Evolutionary conservation across 2,797 vertebrate genomes (phyloP), one percentile per base, ranked within the genome.

Genomic region (Sciurus carolinensis): DNA sequence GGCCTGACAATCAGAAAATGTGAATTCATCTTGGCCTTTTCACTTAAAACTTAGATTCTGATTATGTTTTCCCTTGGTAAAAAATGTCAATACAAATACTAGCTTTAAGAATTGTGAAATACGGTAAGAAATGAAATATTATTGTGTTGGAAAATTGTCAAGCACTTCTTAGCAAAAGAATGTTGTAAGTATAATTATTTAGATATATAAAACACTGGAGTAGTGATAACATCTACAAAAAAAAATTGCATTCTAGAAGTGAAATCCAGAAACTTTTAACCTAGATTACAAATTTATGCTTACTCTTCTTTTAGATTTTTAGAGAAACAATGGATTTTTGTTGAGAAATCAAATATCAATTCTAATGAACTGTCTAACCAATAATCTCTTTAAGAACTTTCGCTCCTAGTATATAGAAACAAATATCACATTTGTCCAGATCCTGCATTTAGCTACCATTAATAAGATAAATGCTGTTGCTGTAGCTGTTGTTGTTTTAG

Each of bases 291-390:
- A 89, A 6, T 11, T 5, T 52, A 5, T 59, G 44, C 10, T 66
- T 91, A 85, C 4, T 67, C 3, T 85, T 3, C 12, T 76, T 84
- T 79, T 72, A 50, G 0, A 81, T 36, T 76, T 96, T 93, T 87
- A 82, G 47, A 64, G 33, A 81, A 77, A 33, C 8, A 93, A 30
- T 33, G 20, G 64, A 82, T 79, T 92, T 52, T 57, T 47, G 36
- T 59, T 87, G 22, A n/a, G 39, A 81, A 95, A 95, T 73, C 24
- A 85, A 91, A n/a, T 36, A 72, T 80, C n/a, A 93, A 6, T 81
- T 77, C 3, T 30, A 79, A 80, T n/a, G 36, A 86, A 87, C 20
- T 66, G 11, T 69, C 14, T 91, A 92, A 92, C 6, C 22, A 64
- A 50, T 66, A 81, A 77, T 75, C 18, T 50, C 14, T 83, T 71